phyloP scores from a whole-genome alignment of 2,113 vertebrate species.

The Protobothrops flavoviridis region DNA sequence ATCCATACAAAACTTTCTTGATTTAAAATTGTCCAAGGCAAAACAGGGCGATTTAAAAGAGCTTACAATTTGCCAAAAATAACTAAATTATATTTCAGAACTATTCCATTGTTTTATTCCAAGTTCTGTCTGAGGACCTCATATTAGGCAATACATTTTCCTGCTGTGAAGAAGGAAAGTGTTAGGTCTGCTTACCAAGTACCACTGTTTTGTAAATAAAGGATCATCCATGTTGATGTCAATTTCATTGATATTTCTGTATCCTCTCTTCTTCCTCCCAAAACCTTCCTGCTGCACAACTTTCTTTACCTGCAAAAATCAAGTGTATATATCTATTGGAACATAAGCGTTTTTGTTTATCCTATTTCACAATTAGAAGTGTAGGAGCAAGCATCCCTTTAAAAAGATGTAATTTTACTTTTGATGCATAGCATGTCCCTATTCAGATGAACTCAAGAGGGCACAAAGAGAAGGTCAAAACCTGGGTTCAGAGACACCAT shows the following conservation, averaged over 20 bases:
- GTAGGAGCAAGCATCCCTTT: neutral
- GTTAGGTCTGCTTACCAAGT: conserved; percentile 83
- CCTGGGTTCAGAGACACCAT: neutral
- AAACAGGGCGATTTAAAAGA: neutral
- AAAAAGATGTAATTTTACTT: neutral
- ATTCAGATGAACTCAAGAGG: neutral
- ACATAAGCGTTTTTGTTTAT: neutral
- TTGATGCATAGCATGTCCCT: neutral
- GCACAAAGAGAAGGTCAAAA: neutral
- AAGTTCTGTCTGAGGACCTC: neutral
- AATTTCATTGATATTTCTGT: conserved; percentile 88
- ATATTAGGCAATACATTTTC: neutral
- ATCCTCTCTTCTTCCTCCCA: conserved; percentile 89
- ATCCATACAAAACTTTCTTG: neutral
- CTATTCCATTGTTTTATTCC: neutral
- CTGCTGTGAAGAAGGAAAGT: neutral
- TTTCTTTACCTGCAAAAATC: conserved; percentile 82
- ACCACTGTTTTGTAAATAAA: conserved; percentile 97
- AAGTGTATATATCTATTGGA: neutral
- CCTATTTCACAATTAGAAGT: neutral
- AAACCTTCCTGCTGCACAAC: conserved; percentile 91
- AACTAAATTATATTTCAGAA: neutral
- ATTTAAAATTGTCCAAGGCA: neutral
- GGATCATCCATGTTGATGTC: conserved; percentile 96
- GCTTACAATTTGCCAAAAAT: neutral